Evolutionary conservation across 2,113 vertebrate species (phyloP).

Genomic region (Fulmarus glacialis): DNA sequence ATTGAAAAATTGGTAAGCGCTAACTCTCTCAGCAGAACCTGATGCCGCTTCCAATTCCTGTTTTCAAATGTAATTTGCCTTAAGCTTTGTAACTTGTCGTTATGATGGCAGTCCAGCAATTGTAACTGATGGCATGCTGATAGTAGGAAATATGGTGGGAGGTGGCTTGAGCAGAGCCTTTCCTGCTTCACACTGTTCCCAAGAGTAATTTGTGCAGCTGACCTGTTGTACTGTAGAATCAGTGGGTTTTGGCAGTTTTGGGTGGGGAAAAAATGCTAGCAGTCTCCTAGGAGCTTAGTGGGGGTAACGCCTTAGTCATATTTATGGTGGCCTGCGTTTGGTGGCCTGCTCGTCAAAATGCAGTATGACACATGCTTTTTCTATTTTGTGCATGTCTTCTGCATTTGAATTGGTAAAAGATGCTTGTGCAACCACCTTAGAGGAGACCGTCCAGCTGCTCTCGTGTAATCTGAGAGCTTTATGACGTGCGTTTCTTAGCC

Average conservation of each 20-base stretch:
- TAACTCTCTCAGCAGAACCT: not conserved
- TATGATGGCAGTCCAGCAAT: not conserved
- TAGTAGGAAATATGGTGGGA: not conserved
- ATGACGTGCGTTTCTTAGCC: not conserved
- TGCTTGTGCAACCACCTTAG: not conserved
- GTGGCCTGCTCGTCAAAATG: not conserved
- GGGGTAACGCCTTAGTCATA: accelerated
- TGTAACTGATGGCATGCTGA: accelerated
- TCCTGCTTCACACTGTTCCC: not conserved
- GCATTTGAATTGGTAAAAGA: not conserved
- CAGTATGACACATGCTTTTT: accelerated
- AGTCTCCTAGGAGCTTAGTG: not conserved
- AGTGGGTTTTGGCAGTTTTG: accelerated
- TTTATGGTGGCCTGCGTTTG: not conserved
- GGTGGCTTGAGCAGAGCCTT: not conserved
- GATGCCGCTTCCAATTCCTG: not conserved
- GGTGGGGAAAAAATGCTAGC: accelerated
- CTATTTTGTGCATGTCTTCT: not conserved
- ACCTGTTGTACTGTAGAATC: too few relatives aligned
- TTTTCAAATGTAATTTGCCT: not conserved
- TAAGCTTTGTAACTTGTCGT: not conserved
- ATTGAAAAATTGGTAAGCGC: constrained; percentile 83
- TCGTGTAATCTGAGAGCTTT: not conserved
- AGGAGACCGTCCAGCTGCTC: not conserved
- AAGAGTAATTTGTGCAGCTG: not conserved